Base-by-base conservation (phyloP, 1,140 invertebrate species). In the Coenobita brevimanus region DNA sequence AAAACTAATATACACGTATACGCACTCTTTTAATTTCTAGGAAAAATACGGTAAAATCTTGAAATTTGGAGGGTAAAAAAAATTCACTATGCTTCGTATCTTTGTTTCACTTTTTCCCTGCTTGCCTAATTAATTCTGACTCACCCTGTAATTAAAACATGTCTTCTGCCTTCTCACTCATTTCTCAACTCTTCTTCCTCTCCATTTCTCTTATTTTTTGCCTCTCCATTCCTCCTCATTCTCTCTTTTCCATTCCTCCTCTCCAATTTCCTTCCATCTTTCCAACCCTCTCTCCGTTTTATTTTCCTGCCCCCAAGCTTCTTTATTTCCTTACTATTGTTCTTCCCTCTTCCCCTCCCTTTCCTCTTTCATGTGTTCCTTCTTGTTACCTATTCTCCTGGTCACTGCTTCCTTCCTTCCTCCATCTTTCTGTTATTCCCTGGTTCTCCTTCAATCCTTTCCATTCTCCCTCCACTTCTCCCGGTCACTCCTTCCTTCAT, bases 201-300 rank as follows among this genome's bases (percentile, higher is more conserved):
- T n/a, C n/a, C n/a, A n/a, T n/a, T n/a, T 13, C 64, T 27, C n/a
- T 33, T 1, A 1, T 15, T 33, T 15, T 10, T 69, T 13, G 13
- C 15, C 24, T 33, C 33, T 33, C 33, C 24, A 17, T 24, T 69
- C 64, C 24, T 24, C 24, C 64, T 69, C 64, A 17, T 24, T 69
- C 64, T 69, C 64, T 69, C 64, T 69, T 24, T 69, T 24, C 24
- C 64, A 17, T 24, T 69, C n/a, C n/a, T n/a, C n/a, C n/a, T n/a
- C n/a, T n/a, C n/a, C n/a, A n/a, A n/a, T n/a, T n/a, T n/a, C n/a
- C n/a, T n/a, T n/a, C n/a, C n/a, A n/a, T n/a, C n/a, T n/a, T n/a
- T n/a, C n/a, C n/a, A n/a, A n/a, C n/a, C n/a, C 13, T 13, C 64
- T 24, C 33, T 24, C 10, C n/a, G 13, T 27, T 13, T 33, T 1